Evolutionary conservation across 2,888 invertebrate genomes (phyloP), one percentile per base, ranked within the genome.

Genomic region (Drosophila prostipennis): DNA sequence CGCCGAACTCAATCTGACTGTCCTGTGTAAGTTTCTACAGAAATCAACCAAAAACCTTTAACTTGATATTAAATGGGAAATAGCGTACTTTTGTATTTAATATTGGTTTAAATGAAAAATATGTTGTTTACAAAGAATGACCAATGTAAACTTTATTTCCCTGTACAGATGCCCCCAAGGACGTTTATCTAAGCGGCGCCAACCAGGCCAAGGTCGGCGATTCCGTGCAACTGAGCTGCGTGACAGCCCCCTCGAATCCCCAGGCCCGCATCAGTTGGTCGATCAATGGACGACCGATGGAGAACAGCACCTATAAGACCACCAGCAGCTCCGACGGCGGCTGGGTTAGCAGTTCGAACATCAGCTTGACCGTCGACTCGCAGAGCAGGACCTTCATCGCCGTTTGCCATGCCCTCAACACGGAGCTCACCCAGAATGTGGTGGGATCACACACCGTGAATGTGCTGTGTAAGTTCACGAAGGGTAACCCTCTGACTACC

Each of bases 361-460:
- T 90, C n/a, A 82, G 84, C 3, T 55, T 91, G 10, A 78, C 57
- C 32, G 90, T 91, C 34, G 90, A 87, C 55, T 74, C 90, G 3
- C 89, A 90, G 46, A 91, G 90, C 48, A 89, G 89, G 32, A 86
- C 89, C 1, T 90, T 91, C 67, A 82, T 90, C 7, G 81, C 81
- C 10, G 91, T 91, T 3, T 91, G 91, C 48, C 90, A 91, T 68
- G 91, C 89, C 10, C 80, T 89, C n/a, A 91, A 91, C 61, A 77
- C 81, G 56, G 90, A 90, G 34, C 77, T 91, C 39, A 89, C 91
- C 0, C 91, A 91, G 59, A 91, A 91, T 74, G 91, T 91, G 26
- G 88, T 90, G 11, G 89, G 90, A 2, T 91, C 91, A 0, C 91
- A 91, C 39, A 91, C 91, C 10, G 89, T 91, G 10, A 90, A 91